Percentiles rank a stretch among this genome's conserved stretches.
phyloP scores from a whole-genome alignment of 1,140 invertebrate genomes.

The Cheumatopsyche charites region DNA sequence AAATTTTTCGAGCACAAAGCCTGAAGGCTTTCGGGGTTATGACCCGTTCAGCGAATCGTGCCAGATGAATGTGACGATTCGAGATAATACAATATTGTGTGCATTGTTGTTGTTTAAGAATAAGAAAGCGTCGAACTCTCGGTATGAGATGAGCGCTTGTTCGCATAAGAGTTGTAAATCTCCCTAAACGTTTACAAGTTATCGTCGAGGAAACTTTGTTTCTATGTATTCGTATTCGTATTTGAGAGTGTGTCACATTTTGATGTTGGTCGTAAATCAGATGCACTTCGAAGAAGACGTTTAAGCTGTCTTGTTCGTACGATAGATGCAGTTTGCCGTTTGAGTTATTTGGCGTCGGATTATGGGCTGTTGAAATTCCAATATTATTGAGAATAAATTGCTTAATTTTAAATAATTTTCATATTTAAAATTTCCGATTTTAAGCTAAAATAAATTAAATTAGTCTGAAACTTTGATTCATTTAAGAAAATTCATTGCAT shows the following conservation, averaged over 20 bases:
- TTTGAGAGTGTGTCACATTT: background rate
- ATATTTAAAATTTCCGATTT: too few species aligned
- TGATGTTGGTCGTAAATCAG: too few species aligned
- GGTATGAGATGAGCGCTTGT: background rate
- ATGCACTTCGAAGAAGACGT: too few species aligned
- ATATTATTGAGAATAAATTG: too few species aligned
- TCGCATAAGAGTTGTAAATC: background rate
- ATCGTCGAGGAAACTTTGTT: background rate
- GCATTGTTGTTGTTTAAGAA: background rate
- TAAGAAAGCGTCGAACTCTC: background rate
- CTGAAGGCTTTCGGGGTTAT: slow-evolving; percentile 1
- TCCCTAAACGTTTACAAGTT: slow-evolving; percentile 5
- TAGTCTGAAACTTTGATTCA: too few species aligned
- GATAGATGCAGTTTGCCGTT: too few species aligned
- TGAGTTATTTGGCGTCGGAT: too few species aligned
- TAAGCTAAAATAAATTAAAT: too few species aligned
- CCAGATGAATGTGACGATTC: slow-evolving; percentile 38
- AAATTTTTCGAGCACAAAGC: background rate
- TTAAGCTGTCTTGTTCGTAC: too few species aligned
- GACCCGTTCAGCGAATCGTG: slow-evolving; percentile 35
- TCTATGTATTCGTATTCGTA: background rate
- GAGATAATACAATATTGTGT: slow-evolving; percentile 29
- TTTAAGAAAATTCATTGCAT: too few species aligned
- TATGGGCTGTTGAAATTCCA: too few species aligned
- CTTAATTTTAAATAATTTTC: too few species aligned